Evolutionary conservation across 2,797 vertebrate genomes (phyloP).

Genomic region (Setipinna tenuifilis): DNA sequence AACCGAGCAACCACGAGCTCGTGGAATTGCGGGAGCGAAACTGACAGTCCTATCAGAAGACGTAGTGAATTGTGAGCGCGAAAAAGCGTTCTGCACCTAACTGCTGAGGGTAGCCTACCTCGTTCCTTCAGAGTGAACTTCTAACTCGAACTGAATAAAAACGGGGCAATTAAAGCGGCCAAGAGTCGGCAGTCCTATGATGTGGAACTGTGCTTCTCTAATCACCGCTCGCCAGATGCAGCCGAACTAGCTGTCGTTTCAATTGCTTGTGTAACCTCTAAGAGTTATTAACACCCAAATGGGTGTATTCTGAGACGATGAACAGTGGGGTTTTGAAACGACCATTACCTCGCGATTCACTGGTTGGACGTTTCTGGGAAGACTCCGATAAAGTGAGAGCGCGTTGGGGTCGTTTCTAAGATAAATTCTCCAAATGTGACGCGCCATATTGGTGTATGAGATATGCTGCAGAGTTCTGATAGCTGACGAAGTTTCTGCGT

Average conservation of each 20-base stretch:
- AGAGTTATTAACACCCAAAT: background rate
- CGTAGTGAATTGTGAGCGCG: background rate
- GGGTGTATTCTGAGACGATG: background rate
- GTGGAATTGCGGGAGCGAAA: background rate
- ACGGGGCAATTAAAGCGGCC: background rate
- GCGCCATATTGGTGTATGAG: constrained; percentile 4
- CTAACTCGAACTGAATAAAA: background rate
- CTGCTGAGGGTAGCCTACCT: background rate
- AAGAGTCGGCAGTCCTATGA: background rate
- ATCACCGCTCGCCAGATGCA: background rate
- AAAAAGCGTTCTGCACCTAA: background rate
- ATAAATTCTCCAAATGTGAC: background rate
- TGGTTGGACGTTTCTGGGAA: background rate
- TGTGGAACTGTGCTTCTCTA: background rate
- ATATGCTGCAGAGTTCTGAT: constrained; percentile 21
- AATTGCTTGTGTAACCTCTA: background rate
- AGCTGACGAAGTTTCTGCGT: constrained; percentile 25
- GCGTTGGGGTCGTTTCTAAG: background rate
- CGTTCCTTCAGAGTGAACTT: background rate
- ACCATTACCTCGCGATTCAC: background rate
- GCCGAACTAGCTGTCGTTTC: background rate
- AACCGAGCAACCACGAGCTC: background rate
- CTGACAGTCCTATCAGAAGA: background rate
- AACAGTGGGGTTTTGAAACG: background rate
- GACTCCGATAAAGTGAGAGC: background rate